Evolutionary conservation across 2,113 vertebrate species (phyloP), one percentile per base, ranked within the genome.

Genomic region (Pangasianodon hypophthalmus): DNA sequence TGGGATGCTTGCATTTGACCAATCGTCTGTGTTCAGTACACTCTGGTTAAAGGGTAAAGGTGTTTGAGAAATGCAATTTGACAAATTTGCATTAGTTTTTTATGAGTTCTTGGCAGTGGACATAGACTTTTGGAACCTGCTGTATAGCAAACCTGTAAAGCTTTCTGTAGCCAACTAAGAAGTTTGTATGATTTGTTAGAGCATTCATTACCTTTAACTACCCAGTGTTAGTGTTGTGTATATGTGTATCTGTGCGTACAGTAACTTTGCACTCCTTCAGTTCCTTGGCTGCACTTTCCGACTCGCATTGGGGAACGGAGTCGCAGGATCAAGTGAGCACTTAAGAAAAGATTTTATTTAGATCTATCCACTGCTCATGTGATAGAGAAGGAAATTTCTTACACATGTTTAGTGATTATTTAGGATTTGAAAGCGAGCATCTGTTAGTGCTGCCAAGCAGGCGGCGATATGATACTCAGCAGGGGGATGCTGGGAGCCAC

Each of bases 361-460:
- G 41, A 54, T 86, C 56, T 88, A 58, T 83, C 46, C 32, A 81
- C 73, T 60, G 24, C 71, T 92, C 88, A 91, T 93, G 91, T 95
- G 95, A 95, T 94, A 91, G 93, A 93, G 94, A 94, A 93, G 93
- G 95, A 95, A 94, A 95, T 95, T 95, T 95, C 88, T 93, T 92
- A 92, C 95, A 94, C 93, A 92, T 95, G 94, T 94, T 95, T 87
- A 85, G 87, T 92, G 89, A 92, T 93, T 92, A 95, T 94, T 94
- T 92, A 94, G 94, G 94, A 94, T 93, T 60, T 52, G 48, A 26
- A 50, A 37, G 64, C 48, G 26, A 91, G 92, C 18, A 75, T 87
- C 92, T 93, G 91, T 93, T 93, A 91, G 48, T 37, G 93, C 91
- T 90, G 92, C 92, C 89, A 69, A 88, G 92, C 91, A 90, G 91